Evolutionary conservation across 2,888 invertebrate genomes (phyloP).

Genomic region (Meiosimyza decipiens): DNA sequence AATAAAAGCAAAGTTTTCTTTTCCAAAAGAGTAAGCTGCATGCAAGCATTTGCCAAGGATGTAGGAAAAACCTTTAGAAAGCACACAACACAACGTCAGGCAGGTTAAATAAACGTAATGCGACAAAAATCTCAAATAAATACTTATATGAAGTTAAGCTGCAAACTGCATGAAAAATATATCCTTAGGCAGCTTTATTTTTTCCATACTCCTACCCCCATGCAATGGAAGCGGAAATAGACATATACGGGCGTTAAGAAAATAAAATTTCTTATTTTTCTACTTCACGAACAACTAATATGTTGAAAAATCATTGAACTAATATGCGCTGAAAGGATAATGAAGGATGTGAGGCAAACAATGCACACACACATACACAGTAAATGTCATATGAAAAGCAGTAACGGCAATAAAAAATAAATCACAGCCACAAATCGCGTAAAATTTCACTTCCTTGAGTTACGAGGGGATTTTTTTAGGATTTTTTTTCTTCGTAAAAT

Average conservation of each 20-base stretch:
- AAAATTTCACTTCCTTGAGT: slow-evolving; percentile 25
- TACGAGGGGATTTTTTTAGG: neutral
- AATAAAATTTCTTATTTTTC: slow-evolving; percentile 2
- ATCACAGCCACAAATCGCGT: slow-evolving; percentile 30
- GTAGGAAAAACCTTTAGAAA: slow-evolving; percentile 55
- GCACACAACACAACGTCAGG: slow-evolving; percentile 33
- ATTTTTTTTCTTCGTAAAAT: neutral
- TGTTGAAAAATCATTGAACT: slow-evolving; percentile 41
- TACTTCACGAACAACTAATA: slow-evolving; percentile 29
- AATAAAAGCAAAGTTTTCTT: neutral
- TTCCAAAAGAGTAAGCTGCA: slow-evolving; percentile 25
- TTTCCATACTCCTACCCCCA: slow-evolving; percentile 21
- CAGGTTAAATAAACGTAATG: slow-evolving; percentile 61
- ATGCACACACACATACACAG: neutral
- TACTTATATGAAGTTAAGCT: slow-evolving; percentile 34
- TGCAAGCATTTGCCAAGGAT: slow-evolving; percentile 44
- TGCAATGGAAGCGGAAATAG: slow-evolving; percentile 32
- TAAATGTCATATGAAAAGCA: neutral
- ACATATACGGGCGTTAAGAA: slow-evolving; percentile 23
- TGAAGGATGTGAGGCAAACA: slow-evolving; percentile 1
- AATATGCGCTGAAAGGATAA: slow-evolving; percentile 36
- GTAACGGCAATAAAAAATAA: slow-evolving; percentile 4
- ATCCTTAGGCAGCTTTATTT: slow-evolving; percentile 44
- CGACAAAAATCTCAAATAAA: slow-evolving; percentile 59
- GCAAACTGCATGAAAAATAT: slow-evolving; percentile 59